Base-by-base conservation (phyloP, 2,888 invertebrate genomes). In the Drosophila mercatorum region DNA sequence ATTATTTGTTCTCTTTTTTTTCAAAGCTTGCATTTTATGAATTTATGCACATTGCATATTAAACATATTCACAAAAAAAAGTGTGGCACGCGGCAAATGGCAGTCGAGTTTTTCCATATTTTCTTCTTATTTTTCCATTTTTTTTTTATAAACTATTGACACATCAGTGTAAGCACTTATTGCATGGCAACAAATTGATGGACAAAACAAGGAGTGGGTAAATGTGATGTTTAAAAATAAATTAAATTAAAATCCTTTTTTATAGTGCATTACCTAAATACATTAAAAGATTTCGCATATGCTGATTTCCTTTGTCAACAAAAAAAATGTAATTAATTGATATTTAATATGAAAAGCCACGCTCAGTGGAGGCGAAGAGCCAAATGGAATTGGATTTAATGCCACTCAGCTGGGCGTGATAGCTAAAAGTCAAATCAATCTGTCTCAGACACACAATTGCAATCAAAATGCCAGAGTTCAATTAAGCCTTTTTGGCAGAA, bases 241-340 rank as follows among this genome's bases (percentile, higher is more conserved):
- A 75, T 67, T 67, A 44, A 58, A 59, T 64, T 69, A 10, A 67
- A 11, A 63, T 68, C 26, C 52, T 6, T 6, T 34, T 64, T 73
- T 62, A 58, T 52, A 40, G 41, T 31, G 64, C 61, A 65, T 72
- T 75, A 68, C 47, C 69, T 60, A 60, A 78, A 72, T 58, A 34
- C 40, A 80, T 68, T 72, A 22, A 47, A 47, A 60, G 38, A 36
- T 28, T 56, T 47, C 26, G 8, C 43, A 36, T 28, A 41, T 59
- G 17, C 8, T 43, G 36, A 44, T 49, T 68, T 43, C 49, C 49
- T 66, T 68, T 78, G 64, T 68, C 57, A 66, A 36, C 61, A 63
- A 40, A 47, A 47, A 64, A 51, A 63, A 76, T 74, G 66, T 65
- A 64, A 71, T 80, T 82, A 78, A 78, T 79, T 78, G 70, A 55